Percentiles rank a stretch among this genome's conserved stretches.
Evolutionary conservation across 2,888 invertebrate genomes (phyloP).

Genomic region (Tortricodes alternella): DNA sequence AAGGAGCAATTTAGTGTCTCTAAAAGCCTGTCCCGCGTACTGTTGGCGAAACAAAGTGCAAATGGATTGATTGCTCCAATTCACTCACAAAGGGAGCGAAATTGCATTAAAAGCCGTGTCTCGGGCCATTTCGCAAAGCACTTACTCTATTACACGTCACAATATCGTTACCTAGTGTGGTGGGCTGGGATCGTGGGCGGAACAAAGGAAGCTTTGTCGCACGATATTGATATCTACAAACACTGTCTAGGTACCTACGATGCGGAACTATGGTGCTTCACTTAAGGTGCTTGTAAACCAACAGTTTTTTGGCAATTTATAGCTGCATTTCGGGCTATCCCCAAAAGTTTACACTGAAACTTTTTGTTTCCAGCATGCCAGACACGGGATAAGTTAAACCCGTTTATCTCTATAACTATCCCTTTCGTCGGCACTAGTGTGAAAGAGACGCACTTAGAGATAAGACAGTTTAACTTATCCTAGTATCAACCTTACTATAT

Average conservation of each 20-base stretch:
- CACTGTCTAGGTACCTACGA: background rate
- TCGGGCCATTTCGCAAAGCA: slow-evolving; percentile 78
- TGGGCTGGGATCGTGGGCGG: slow-evolving; percentile 41
- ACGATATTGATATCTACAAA: slow-evolving; percentile 27
- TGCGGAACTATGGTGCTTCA: background rate
- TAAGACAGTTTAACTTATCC: too few species aligned
- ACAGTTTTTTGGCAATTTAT: too few species aligned
- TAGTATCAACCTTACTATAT: too few species aligned
- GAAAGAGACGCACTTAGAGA: too few species aligned
- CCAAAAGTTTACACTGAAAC: too few species aligned
- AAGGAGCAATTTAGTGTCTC: slow-evolving; percentile 55
- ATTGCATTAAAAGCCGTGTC: slow-evolving; percentile 82
- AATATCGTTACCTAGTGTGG: slow-evolving; percentile 78
- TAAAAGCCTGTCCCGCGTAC: slow-evolving; percentile 64
- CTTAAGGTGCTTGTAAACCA: too few species aligned
- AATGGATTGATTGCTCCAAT: slow-evolving; percentile 84
- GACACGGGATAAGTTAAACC: too few species aligned
- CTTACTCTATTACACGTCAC: slow-evolving; percentile 79
- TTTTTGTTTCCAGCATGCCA: too few species aligned
- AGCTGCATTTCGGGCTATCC: too few species aligned
- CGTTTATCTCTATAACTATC: too few species aligned
- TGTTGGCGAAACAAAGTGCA: slow-evolving; percentile 83
- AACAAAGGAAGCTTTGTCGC: slow-evolving; percentile 18
- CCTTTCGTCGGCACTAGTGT: too few species aligned
- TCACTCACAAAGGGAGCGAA: slow-evolving; percentile 78